Evolutionary conservation across 37 sponge, comb jelly and placozoan genomes (phyloP).

Genomic region (Theonella swinhoei): DNA sequence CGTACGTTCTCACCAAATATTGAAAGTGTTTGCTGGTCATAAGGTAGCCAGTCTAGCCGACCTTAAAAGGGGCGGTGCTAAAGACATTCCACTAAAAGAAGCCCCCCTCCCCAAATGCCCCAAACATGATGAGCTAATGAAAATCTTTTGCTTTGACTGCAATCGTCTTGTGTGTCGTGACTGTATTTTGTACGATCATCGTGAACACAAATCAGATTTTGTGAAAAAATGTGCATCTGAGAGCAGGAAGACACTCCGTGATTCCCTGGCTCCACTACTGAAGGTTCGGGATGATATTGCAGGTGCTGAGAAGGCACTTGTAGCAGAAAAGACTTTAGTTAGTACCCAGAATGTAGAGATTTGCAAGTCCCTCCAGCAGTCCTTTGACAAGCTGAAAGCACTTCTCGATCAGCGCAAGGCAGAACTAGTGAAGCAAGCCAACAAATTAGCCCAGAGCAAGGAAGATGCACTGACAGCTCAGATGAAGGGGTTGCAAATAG

Average conservation of each 20-base stretch:
- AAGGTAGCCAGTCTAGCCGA: background rate
- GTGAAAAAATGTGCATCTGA: constrained; percentile 2
- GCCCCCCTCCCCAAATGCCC: background rate
- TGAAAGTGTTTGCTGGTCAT: constrained; percentile 23
- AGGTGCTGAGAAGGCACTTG: background rate
- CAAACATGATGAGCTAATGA: constrained; percentile 15
- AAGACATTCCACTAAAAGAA: background rate
- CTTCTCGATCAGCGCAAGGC: background rate
- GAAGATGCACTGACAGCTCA: constrained; percentile 1
- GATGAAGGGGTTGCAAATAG: constrained; percentile 1
- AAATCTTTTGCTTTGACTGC: constrained; percentile 41
- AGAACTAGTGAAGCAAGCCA: background rate
- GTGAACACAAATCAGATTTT: constrained; percentile 20
- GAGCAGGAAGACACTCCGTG: constrained; percentile 1
- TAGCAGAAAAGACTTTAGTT: background rate
- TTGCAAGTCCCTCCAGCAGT: background rate
- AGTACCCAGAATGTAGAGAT: background rate
- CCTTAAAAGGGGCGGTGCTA: constrained; percentile 16
- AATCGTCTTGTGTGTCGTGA: constrained; percentile 18
- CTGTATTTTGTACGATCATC: constrained; percentile 7
- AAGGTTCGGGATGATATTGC: background rate
- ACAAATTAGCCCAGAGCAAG: background rate
- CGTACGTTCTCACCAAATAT: background rate
- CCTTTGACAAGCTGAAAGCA: background rate
- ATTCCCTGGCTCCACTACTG: background rate